Base-by-base conservation (phyloP, 1,140 invertebrate species). In the Drosophila nigrodunni region DNA sequence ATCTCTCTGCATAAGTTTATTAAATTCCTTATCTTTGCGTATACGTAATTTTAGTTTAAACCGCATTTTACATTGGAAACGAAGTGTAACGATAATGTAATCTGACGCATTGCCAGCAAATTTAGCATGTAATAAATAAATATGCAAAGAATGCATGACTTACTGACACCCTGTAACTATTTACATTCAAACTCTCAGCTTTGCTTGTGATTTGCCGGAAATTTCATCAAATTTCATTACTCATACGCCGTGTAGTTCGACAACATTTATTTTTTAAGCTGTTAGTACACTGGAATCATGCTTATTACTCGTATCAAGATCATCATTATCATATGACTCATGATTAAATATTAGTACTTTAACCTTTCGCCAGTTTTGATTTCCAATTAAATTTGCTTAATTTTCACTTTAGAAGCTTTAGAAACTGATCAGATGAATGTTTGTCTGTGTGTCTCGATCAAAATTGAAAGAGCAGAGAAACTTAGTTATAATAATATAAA, bases 241-340 rank as follows among this genome's bases (percentile, higher is more conserved):
- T 52, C 50, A 52, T 52, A 52, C 47, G 47, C 47, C 21, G 10
- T 9, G 47, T 21, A 49, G 47, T 10, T 41, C 3, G 39, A 3
- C 39, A 3, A n/a, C 9, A 41, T 41, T 11, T 4, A 41, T 11
- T 41, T 3, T 41, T 11, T 41, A 41, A 11, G 10, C 37, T 39
- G 1, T 37, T 37, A 37, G 9, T 37, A 7, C 7, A 9, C 8
- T 39, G 10, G 39, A 41, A 41, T 41, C 39, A n/a, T 3, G 9
- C 2, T 41, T 2, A 10, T 41, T 30, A 30, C 25, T 5, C 10
- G 11, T 25, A 18, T 25, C 47, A 49, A 49, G 10, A 52, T 30
- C 25, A 41, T 41, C 10, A 41, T 41, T 41, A 30, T 30, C 25
- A 30, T 30, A 11, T 41, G 39, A 41, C 39, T 41, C 39, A 41